phyloP scores from a whole-genome alignment of 1,140 invertebrate genomes.

The Sarcophaga peregrina region DNA sequence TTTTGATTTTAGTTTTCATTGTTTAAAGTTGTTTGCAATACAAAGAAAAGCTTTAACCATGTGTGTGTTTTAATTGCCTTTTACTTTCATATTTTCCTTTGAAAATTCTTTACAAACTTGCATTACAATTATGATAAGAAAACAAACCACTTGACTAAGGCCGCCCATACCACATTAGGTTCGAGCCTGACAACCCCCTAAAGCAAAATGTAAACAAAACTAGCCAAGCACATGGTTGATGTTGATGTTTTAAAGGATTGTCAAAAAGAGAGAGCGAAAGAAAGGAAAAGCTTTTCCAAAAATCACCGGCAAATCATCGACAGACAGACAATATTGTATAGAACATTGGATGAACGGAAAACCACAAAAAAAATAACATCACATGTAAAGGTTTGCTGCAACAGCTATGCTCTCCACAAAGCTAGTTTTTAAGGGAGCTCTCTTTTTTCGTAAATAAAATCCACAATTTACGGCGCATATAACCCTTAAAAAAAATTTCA shows the following conservation, averaged over 20 bases:
- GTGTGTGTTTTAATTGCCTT: not conserved
- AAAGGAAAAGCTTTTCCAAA: not conserved
- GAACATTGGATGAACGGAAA: not conserved
- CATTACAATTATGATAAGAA: too few relatives aligned
- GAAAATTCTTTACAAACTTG: too few relatives aligned
- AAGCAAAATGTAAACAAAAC: slow-evolving; percentile 7
- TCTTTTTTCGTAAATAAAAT: not conserved
- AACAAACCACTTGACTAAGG: too few relatives aligned
- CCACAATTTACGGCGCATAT: not conserved
- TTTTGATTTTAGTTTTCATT: too few relatives aligned
- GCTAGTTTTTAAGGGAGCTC: not conserved
- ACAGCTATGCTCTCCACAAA: not conserved
- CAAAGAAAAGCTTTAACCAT: not conserved
- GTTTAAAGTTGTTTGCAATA: not conserved
- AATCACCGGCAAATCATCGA: not conserved
- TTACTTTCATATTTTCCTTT: not conserved
- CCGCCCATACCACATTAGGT: too few relatives aligned
- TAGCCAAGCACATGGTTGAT: not conserved
- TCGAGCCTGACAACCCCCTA: not conserved
- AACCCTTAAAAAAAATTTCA: slow-evolving; percentile 6
- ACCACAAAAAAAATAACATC: not conserved
- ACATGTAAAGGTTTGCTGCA: not conserved
- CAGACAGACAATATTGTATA: not conserved
- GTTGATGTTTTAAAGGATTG: not conserved
- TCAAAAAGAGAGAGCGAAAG: not conserved